A percentile compares a stretch with the other conserved stretches of the same genome.
Conservation (phyloP, 30 jellyfish, hydroid and myxozoan genomes). For the Hydra vulgaris region DNA sequence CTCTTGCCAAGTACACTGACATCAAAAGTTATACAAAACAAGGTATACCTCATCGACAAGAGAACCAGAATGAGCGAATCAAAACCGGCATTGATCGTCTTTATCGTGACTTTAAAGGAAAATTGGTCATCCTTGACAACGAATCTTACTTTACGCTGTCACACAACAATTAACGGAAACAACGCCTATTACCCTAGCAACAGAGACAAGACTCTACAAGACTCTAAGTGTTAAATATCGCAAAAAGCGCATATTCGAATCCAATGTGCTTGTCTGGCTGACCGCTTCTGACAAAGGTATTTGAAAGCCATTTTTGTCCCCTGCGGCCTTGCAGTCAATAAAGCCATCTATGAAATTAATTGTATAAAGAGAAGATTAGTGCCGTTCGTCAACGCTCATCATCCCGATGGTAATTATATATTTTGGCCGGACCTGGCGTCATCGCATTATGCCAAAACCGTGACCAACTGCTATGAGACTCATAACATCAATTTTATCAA, state of each 20-base stretch:
- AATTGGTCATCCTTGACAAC: not conserved
- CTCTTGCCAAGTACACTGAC: not conserved
- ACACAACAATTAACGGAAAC: not conserved
- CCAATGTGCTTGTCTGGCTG: not conserved
- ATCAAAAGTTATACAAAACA: not conserved
- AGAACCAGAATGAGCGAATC: not conserved
- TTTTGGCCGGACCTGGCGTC: not conserved
- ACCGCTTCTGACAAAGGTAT: not conserved
- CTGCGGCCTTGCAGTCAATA: not conserved
- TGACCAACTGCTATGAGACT: not conserved
- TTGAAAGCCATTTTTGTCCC: not conserved
- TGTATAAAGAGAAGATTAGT: not conserved
- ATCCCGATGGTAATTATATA: not conserved
- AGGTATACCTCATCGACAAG: not conserved
- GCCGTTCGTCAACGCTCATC: not conserved
- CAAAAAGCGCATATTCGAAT: not conserved
- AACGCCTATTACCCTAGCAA: not conserved
- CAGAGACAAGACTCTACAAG: not conserved
- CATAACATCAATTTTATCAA: not conserved
- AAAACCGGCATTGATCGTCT: not conserved
- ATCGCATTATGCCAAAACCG: not conserved
- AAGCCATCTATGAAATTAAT: not conserved
- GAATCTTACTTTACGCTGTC: not conserved
- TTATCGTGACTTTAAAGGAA: not conserved
- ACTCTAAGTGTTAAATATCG: not conserved